Base-by-base conservation (phyloP, 2,113 vertebrate genomes). In the Centrocercus urophasianus region DNA sequence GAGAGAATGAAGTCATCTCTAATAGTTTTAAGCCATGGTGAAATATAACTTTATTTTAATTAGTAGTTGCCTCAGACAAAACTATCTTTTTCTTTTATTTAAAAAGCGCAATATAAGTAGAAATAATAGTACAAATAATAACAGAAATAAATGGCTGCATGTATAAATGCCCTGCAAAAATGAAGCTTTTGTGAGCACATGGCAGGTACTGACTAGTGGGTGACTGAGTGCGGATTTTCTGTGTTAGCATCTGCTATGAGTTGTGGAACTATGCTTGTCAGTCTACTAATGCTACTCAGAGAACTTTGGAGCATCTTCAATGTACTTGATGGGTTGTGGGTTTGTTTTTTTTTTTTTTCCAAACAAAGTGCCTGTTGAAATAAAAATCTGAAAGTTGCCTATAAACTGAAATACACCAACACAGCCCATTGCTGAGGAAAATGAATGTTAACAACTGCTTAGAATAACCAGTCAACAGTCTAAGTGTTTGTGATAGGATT, bases 311-410 rank as follows among this genome's bases (percentile, higher is more conserved):
- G 22, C 82, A 76, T 43, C 80, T 70, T 66, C 67, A 36, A 2
- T 57, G 8, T n/a, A 19, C 22, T 88, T 17, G 25, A 21, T 48
- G 47, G 50, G 50, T 8, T 48, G 21, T 25, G 42, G 42, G 6
- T 43, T 47, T 20, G 36, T 47, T 10, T 21, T 21, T 20, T 47
- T 47, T 4, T 21, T 70, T 89, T 56, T 73, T 70, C 25, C 73
- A 1, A 80, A 71, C 43, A n/a, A 93, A 95, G 93, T 95, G 89
- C 85, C 85, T 93, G 61, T 78, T 48, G 72, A 89, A 89, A 66
- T 83, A 80, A 82, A 83, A 72, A 67, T 50, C 21, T 15, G 21
- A 21, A 87, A 83, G 60, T 83, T 88, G 69, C 63, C 72, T 91
- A 48, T 56, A 77, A 88, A 9, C 34, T 86, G 36, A 83, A 83